These are phyloP conservation scores for Thera britannica DNA, from an alignment of 2,888 invertebrate genomes.

Conservation along the genomic window DNA sequence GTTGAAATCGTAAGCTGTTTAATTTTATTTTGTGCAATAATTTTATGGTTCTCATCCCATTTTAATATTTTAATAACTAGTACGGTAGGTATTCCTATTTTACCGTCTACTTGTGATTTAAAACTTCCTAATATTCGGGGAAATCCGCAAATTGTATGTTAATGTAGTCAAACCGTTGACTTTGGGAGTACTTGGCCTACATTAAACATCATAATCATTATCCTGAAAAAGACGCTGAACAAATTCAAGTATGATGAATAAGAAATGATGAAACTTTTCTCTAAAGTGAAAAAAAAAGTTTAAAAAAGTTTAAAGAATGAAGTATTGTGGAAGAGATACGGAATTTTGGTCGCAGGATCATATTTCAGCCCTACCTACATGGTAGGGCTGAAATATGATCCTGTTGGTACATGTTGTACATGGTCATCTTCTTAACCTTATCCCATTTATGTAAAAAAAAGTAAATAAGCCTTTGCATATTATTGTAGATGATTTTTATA, in stretches of 20 bases:
- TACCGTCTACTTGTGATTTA: slow-evolving; percentile 20
- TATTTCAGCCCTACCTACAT: too few species aligned
- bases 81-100: too few species aligned
- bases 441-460: too few species aligned
- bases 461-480: too few species aligned
- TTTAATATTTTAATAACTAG: slow-evolving; percentile 1
- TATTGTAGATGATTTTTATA: too few species aligned
- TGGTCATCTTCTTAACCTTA: too few species aligned
- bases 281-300: background rate
- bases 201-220: slow-evolving; percentile 28
- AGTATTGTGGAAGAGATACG: too few species aligned
- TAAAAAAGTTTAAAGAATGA: background rate
- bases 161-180: slow-evolving; percentile 33
- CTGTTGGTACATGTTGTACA: too few species aligned
- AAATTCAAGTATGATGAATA: slow-evolving; percentile 1
- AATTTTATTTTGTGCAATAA: too few species aligned
- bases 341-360: too few species aligned
- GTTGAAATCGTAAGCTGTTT: too few species aligned
- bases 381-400: too few species aligned
- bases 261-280: slow-evolving; percentile 3
- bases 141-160: slow-evolving; percentile 33
- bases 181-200: slow-evolving; percentile 26
- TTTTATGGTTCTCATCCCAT: background rate
- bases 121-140: slow-evolving; percentile 29
- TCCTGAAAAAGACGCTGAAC: slow-evolving; percentile 14